These are phyloP conservation scores for Cephalopterus ornatus DNA, from an alignment of 2,113 vertebrate species.

Conservation along the genomic window DNA sequence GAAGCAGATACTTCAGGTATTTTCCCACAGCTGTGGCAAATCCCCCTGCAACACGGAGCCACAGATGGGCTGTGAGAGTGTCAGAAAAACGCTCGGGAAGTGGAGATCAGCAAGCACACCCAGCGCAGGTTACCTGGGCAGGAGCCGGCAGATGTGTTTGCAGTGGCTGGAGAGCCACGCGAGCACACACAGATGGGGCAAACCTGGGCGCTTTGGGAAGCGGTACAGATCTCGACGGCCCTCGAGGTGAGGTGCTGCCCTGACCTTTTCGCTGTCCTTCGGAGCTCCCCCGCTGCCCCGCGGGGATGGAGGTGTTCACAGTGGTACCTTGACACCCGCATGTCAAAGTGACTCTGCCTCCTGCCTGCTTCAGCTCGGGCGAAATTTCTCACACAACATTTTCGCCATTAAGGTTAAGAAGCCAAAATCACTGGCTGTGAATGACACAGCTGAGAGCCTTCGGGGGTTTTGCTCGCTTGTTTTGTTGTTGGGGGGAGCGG, in stretches of 20 bases:
- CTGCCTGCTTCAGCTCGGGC: not conserved
- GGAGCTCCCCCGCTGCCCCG: not conserved
- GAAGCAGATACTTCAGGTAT: not conserved
- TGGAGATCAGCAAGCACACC: too few species aligned
- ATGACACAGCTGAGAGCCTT: not conserved
- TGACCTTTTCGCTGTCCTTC: rapidly evolving
- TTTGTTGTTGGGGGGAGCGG: not conserved
- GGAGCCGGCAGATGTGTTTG: not conserved
- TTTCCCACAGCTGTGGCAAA: not conserved
- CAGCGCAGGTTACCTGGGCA: rapidly evolving
- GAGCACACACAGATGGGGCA: rapidly evolving
- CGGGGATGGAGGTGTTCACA: not conserved
- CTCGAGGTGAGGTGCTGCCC: rapidly evolving
- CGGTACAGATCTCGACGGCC: too few species aligned
- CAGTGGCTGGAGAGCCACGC: rapidly evolving
- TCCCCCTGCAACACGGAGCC: not conserved
- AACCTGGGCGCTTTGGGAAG: rapidly evolving
- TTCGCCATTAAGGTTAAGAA: not conserved
- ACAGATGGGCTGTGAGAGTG: not conserved
- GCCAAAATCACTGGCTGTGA: not conserved
- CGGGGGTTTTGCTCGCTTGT: not conserved
- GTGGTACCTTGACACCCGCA: rapidly evolving
- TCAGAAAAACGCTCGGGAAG: not conserved
- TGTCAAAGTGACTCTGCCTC: not conserved
- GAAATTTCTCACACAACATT: not conserved